These are phyloP conservation scores for Charina bottae DNA, from an alignment of 2,113 vertebrate species.

Conservation along the genomic window DNA sequence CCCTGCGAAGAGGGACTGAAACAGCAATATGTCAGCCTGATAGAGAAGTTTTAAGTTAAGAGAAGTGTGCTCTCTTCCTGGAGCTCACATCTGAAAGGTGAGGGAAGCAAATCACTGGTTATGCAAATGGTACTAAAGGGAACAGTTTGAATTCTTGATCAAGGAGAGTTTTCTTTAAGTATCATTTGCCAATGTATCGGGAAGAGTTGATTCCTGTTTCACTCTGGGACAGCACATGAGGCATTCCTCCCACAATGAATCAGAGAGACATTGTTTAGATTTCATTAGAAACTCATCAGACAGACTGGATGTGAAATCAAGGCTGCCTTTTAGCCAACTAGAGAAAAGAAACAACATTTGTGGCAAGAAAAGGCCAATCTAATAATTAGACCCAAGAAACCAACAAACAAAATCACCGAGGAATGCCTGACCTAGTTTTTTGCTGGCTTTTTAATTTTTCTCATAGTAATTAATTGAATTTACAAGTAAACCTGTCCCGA, in stretches of 20 bases:
- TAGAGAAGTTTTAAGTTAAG: not conserved
- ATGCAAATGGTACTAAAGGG: not conserved
- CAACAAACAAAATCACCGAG: constrained; percentile 57
- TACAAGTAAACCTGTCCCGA: constrained; percentile 44
- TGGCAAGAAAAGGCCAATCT: constrained; percentile 59
- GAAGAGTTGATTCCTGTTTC: constrained; percentile 23
- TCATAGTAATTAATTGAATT: constrained; percentile 54
- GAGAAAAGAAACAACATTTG: constrained; percentile 52
- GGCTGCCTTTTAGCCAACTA: constrained; percentile 66
- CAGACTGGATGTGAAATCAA: constrained; percentile 67
- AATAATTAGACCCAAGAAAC: constrained; percentile 58
- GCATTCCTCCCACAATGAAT: constrained; percentile 52
- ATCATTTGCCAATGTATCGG: constrained; percentile 39
- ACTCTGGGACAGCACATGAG: constrained; percentile 31
- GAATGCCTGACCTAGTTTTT: constrained; percentile 59
- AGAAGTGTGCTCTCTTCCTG: not conserved
- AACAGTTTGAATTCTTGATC: not conserved
- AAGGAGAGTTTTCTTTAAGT: constrained; percentile 20
- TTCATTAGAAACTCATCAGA: constrained; percentile 74
- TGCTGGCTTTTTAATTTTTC: not conserved
- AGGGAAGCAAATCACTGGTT: not conserved
- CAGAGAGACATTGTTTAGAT: constrained; percentile 70
- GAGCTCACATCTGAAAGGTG: not conserved
- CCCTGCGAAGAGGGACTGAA: not conserved
- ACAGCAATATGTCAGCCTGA: not conserved